Evolutionary conservation across 2,888 invertebrate species (phyloP), one percentile per base, ranked within the genome.

Genomic region (Rhingia rostrata): DNA sequence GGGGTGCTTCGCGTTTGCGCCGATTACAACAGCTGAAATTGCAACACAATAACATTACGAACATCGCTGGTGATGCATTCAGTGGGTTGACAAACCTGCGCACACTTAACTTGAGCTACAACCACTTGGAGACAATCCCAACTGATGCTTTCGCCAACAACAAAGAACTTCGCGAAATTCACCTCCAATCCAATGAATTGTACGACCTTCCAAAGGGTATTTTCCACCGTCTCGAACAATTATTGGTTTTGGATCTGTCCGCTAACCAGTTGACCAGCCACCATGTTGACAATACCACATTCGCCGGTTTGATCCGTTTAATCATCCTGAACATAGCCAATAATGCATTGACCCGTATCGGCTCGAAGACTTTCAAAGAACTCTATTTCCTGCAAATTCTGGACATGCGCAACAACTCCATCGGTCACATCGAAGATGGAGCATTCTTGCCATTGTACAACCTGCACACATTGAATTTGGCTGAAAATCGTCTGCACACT

Each of bases 381-480:
- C 92, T 97, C 86, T 96, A 95, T 90, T 96, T 96, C 89, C 92
- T 97, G 73, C 97, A 97, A 93, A 96, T 96, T 86, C 93, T 97
- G 73, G 96, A 96, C 90, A 93, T 97, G 88, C 94, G 95, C 88
- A 97, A 97, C 90, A 97, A 97, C 90, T 95, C 96, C 6, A 96
- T 97, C 88, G 95, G 95, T n/a, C 96, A 95, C 89, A 95, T 97
- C 87, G 96, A 96, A 92, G 96, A 96, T 88, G 96, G 96, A 89
- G 96, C 97, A 56, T 97, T 98, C 89, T 91, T 96, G 88, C 96
- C 97, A 0, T 93, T 98, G 60, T 96, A 97, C 92, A 97, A 97
- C 91, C 92, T 98, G 87, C 96, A 97, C 91, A 97, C 97, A 5
- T 92, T 98, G 63, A 97, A 98, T 90, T 92, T 98, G 86, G 96